phyloP scores from a whole-genome alignment of 2,113 vertebrate genomes.

The cat (Felis catus) region DNA sequence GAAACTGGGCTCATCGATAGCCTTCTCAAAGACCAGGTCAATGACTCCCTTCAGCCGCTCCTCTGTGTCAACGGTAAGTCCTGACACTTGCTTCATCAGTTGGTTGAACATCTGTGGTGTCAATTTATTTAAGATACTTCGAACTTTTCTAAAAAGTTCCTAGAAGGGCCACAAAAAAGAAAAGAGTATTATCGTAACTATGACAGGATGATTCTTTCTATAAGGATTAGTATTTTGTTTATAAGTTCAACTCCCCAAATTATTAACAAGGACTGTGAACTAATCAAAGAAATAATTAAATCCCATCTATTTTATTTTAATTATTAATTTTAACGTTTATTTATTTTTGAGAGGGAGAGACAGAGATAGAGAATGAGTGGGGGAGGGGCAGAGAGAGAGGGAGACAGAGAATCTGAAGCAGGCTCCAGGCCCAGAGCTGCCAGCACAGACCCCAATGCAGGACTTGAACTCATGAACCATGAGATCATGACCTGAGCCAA shows the following conservation, averaged over 20 bases:
- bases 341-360: too few species aligned
- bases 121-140: conserved; percentile 98
- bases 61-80: conserved; percentile 96
- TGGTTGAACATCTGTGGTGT: conserved; percentile 99
- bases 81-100: conserved; percentile 98
- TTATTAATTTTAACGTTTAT: too few species aligned
- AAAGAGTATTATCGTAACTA: background rate
- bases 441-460: too few species aligned
- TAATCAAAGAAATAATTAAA: conserved; percentile 17
- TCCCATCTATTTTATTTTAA: background rate
- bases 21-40: conserved; percentile 98
- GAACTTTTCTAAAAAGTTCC: conserved; percentile 97
- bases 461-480: too few species aligned
- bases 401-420: too few species aligned
- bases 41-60: conserved; percentile 98
- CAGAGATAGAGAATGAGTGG: too few species aligned
- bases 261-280: background rate
- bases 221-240: background rate
- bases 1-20: conserved; percentile 97
- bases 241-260: background rate
- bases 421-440: too few species aligned
- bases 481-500: too few species aligned
- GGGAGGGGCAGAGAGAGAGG: too few species aligned
- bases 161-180: conserved; percentile 61
- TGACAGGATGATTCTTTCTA: background rate